Base-by-base conservation (phyloP, 2,797 vertebrate species). In the Chloroceryle inda region DNA sequence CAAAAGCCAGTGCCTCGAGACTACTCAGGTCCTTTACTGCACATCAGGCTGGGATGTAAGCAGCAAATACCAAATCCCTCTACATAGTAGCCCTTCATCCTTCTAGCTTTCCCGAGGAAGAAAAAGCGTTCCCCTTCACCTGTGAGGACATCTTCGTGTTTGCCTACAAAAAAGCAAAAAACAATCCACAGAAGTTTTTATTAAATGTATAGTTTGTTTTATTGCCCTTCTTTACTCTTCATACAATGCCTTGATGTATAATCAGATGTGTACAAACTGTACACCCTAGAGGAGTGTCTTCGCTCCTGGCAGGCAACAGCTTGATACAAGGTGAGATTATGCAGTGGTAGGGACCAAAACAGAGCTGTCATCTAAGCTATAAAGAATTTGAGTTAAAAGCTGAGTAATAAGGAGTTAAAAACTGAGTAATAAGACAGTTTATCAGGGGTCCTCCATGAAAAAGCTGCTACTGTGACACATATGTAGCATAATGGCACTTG, bases 371-470 rank as follows among this genome's bases (percentile, higher is more conserved):
- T 81, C 66, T 73, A 58, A 85, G 53, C 50, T 91, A 23, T 5
- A 64, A 59, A 66, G 38, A 91, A 88, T 5, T 76, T 35, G 27
- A 88, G 42, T 21, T 84, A 87, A 96, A 94, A 94, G 68, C 55
- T 85, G 53, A 91, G 82, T 64, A 94, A 85, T 38, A 80, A 94
- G 38, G 27, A 88, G 42, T 21, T 84, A 87, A 96, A 94, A 94
- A 68, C 58, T 85, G 53, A 91, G 82, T 64, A 94, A 85, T 38
- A 80, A 94, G 14, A 12, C 52, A 55, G 66, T 95, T 95, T 92
- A 45, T 93, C 77, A 90, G 91, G 76, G 66, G 59, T 96, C 19
- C 55, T 94, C 67, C 52, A 29, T 76, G 47, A 86, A 88, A 86
- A 63, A 84, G 23, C 74, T 79, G 47, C 44, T 86, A 55, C 76